A percentile compares a stretch with the other conserved stretches of the same genome.
Evolutionary conservation across 2,113 vertebrate species (phyloP).

Genomic region (Sylvietta virens): DNA sequence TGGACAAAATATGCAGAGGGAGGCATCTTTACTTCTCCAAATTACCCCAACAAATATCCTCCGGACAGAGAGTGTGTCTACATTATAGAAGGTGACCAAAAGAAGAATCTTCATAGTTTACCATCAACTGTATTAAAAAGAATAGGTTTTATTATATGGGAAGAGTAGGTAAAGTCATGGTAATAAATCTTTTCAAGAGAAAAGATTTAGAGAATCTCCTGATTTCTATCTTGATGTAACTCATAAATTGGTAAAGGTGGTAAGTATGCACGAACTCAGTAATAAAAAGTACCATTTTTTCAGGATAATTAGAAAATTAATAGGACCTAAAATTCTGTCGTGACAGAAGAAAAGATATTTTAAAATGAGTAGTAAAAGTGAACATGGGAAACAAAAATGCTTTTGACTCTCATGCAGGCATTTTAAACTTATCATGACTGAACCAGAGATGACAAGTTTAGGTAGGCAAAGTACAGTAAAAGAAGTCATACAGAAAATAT

Average conservation of each 20-base stretch:
- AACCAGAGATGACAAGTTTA: background rate
- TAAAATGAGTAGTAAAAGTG: background rate
- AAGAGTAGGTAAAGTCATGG: background rate
- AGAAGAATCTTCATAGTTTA: background rate
- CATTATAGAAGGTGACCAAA: conserved; percentile 93
- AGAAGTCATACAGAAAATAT: background rate
- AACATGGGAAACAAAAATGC: background rate
- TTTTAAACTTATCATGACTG: background rate
- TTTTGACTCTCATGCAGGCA: background rate
- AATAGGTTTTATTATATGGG: background rate
- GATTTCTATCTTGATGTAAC: background rate
- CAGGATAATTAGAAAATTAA: background rate
- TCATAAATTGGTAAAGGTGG: background rate
- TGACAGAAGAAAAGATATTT: background rate
- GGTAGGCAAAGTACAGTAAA: background rate
- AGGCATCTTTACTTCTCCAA: conserved; percentile 96
- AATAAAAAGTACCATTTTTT: background rate
- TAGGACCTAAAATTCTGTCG: background rate
- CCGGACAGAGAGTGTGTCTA: conserved; percentile 96
- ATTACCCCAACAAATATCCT: conserved; percentile 97
- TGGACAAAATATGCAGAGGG: conserved; percentile 97
- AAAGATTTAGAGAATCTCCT: background rate
- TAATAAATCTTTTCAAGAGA: background rate
- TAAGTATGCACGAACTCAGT: background rate
- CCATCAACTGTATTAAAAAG: background rate